Evolutionary conservation across 1,140 invertebrate species (phyloP).

Genomic region (Dreissena rostriformis): DNA sequence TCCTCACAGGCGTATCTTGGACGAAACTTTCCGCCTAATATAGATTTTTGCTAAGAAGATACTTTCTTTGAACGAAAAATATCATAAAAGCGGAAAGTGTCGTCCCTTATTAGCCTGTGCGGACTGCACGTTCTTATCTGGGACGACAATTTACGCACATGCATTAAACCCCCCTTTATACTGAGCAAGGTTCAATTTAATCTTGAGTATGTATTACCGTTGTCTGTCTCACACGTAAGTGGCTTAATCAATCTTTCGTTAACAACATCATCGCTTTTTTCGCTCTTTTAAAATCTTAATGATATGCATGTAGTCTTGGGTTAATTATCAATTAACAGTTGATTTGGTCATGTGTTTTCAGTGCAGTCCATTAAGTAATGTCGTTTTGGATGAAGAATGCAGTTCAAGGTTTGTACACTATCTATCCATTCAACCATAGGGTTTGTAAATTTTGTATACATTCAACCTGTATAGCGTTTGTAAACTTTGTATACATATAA

Average conservation of each 20-base stretch:
- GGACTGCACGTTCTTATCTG: not conserved
- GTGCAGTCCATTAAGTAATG: constrained; percentile 59
- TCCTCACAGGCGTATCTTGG: not conserved
- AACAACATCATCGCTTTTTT: no score
- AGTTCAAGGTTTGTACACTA: constrained; percentile 60
- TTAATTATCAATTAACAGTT: no score
- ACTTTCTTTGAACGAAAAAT: not conserved
- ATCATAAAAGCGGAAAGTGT: not conserved
- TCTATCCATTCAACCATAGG: not conserved
- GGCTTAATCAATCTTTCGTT: no score
- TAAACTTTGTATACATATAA: not conserved
- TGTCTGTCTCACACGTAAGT: no score
- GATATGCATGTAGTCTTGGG: no score
- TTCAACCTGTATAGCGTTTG: not conserved
- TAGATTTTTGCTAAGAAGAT: no score
- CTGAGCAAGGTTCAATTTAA: no score
- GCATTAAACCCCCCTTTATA: no score
- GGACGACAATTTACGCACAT: no score
- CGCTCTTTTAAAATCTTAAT: no score
- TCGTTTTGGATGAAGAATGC: constrained; percentile 58
- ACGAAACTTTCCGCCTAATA: no score
- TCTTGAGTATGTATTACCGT: no score
- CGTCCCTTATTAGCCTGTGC: not conserved
- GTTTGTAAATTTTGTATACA: not conserved
- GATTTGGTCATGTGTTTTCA: constrained; percentile 16